Evolutionary conservation across 2,888 invertebrate species (phyloP).

Genomic region (Helobdella robusta): DNA sequence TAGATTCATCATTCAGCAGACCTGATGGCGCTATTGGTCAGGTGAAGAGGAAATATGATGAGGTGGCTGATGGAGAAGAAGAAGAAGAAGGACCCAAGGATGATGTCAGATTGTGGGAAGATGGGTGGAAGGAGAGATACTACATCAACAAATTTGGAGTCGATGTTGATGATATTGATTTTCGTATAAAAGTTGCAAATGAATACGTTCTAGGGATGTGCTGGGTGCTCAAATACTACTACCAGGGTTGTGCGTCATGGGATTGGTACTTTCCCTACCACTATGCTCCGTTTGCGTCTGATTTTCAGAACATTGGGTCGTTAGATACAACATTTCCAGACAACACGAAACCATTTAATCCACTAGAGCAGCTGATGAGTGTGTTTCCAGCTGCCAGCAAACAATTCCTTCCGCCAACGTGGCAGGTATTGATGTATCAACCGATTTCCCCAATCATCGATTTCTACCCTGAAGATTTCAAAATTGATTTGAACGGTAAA

Average conservation of each 20-base stretch:
- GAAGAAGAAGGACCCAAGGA: constrained; percentile 70
- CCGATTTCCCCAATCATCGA: constrained; percentile 82
- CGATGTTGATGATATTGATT: constrained; percentile 55
- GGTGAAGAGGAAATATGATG: not conserved
- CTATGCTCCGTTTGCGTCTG: constrained; percentile 98
- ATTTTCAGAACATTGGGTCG: constrained; percentile 82
- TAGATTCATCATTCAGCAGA: not conserved
- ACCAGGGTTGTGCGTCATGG: constrained; percentile 98
- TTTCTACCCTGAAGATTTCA: constrained; percentile 94
- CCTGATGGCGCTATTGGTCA: not conserved
- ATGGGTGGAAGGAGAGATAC: constrained; percentile 94
- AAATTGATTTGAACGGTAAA: constrained; percentile 95
- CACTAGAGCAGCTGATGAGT: constrained; percentile 96
- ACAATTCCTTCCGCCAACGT: constrained; percentile 81
- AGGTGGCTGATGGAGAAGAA: constrained; percentile 54
- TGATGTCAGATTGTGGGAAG: constrained; percentile 75
- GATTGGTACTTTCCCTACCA: constrained; percentile 99
- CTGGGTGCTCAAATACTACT: constrained; percentile 97
- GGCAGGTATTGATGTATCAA: constrained; percentile 74
- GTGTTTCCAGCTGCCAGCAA: constrained; percentile 97
- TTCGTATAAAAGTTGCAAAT: constrained; percentile 78
- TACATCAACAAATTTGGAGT: constrained; percentile 62
- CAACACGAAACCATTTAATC: constrained; percentile 83
- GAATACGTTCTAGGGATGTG: constrained; percentile 92
- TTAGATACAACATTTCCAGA: constrained; percentile 72